Conservation (phyloP, 1,140 invertebrate genomes). For the Pseudomyrmex dendroicus region DNA sequence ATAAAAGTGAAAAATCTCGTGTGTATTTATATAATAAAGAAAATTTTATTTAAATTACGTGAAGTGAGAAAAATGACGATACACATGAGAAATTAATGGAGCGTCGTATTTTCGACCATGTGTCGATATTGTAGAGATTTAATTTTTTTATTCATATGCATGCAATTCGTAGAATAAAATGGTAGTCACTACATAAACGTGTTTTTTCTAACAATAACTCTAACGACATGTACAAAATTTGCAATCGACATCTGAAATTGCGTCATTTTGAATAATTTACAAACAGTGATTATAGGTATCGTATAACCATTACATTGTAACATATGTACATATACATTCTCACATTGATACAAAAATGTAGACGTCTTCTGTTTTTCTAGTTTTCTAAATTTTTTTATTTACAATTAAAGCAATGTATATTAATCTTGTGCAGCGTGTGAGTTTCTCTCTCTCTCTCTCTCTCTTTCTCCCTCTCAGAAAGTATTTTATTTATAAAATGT, state of each 20-base stretch:
- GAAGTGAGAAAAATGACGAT: neutral
- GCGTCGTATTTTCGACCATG: neutral
- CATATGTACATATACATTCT: neutral
- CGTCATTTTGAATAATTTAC: neutral
- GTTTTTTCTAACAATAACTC: neutral
- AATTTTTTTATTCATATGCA: neutral
- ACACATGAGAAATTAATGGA: neutral
- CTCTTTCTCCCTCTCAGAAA: neutral
- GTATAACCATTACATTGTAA: conserved; percentile 14
- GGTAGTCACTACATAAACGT: neutral
- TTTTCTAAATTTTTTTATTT: too few species aligned
- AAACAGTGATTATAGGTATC: conserved; percentile 26
- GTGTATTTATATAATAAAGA: neutral
- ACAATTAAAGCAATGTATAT: too few species aligned
- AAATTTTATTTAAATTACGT: neutral
- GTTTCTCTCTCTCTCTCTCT: too few species aligned
- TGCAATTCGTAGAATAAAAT: conserved; percentile 19
- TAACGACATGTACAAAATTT: neutral
- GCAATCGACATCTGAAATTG: neutral
- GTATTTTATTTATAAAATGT: neutral
- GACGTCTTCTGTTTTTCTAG: too few species aligned
- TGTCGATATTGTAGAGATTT: neutral
- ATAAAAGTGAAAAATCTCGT: neutral
- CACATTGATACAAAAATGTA: neutral
- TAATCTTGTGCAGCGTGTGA: too few species aligned